These are phyloP conservation scores for Progne subis DNA, from an alignment of 2,113 vertebrate species.

Conservation along the genomic window DNA sequence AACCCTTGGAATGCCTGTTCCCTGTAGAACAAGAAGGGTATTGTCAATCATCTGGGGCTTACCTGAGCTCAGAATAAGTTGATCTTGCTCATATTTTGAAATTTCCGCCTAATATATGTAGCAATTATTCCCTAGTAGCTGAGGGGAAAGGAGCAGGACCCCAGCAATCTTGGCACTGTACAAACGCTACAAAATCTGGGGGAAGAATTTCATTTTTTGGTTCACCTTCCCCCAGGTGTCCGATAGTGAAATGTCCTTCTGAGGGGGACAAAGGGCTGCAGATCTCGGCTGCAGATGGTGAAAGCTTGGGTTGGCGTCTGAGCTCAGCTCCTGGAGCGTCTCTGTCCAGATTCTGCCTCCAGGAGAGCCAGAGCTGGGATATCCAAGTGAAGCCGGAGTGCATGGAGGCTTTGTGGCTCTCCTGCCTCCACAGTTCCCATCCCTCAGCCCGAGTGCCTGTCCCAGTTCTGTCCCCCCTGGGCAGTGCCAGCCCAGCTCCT, in stretches of 20 bases:
- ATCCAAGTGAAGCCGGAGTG: background rate
- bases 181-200: background rate
- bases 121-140: background rate
- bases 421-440: background rate
- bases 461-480: background rate
- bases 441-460: background rate
- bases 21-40: background rate
- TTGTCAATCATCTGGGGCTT: background rate
- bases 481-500: background rate
- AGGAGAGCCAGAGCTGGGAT: background rate
- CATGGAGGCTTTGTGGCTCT: background rate
- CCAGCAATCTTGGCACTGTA: background rate
- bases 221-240: background rate
- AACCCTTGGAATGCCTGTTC: background rate
- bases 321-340: background rate
- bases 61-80: background rate
- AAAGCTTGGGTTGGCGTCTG: background rate
- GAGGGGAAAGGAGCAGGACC: background rate
- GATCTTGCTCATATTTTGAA: background rate
- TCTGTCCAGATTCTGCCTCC: background rate
- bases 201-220: background rate
- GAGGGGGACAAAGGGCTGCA: background rate
- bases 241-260: background rate
- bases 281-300: background rate
- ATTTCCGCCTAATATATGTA: background rate